These are phyloP conservation scores for Drosophila dives DNA, from an alignment of 2,888 invertebrate species.

Conservation along the genomic window DNA sequence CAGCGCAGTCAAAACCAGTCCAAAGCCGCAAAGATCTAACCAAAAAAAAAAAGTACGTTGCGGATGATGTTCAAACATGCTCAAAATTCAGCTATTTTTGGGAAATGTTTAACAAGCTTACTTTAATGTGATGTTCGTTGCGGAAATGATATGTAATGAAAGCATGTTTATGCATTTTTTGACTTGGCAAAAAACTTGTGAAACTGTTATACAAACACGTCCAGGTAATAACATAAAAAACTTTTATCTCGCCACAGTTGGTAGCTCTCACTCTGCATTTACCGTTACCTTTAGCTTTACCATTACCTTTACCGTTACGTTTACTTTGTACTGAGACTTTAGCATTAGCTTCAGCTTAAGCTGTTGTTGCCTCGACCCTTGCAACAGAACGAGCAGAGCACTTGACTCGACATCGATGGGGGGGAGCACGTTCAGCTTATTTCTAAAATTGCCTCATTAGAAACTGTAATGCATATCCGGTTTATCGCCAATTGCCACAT, in stretches of 20 bases:
- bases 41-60: constrained; percentile 25
- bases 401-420: constrained; percentile 32
- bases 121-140: constrained; percentile 46
- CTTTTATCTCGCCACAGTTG: constrained; percentile 66
- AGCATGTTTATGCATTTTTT: constrained; percentile 69
- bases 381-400: constrained; percentile 1
- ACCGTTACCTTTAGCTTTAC: constrained; percentile 7
- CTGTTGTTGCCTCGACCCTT: constrained; percentile 12
- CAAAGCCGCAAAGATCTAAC: constrained; percentile 33
- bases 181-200: constrained; percentile 61
- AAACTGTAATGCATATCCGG: constrained; percentile 72
- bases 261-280: constrained; percentile 14
- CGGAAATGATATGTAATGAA: constrained; percentile 48
- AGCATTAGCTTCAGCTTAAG: constrained; percentile 6
- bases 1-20: constrained; percentile 40
- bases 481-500: constrained; percentile 65
- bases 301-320: constrained; percentile 12
- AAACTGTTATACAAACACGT: constrained; percentile 72
- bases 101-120: constrained; percentile 28
- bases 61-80: constrained; percentile 23
- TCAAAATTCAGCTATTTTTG: constrained; percentile 10
- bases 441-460: constrained; percentile 75
- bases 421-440: constrained; percentile 67
- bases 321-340: neutral
- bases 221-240: constrained; percentile 73